Conservation (phyloP, 2,113 vertebrate species). For the Cromileptes altivelis region DNA sequence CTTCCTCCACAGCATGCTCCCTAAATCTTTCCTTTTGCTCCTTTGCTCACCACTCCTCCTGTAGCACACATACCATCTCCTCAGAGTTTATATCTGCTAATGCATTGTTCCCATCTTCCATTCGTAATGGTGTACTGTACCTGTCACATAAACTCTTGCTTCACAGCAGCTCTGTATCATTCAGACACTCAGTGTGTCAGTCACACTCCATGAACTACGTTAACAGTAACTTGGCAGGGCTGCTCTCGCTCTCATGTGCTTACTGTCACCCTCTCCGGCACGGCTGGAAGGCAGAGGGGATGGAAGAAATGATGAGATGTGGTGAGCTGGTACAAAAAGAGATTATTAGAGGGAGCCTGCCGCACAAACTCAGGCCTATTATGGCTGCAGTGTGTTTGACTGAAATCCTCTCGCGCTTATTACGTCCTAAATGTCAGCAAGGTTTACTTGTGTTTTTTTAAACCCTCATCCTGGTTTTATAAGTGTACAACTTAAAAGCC, state of each 20-base stretch:
- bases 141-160: conserved; percentile 46
- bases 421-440: conserved; percentile 67
- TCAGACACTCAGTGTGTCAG: conserved; percentile 56
- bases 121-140: conserved; percentile 11
- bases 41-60: conserved; percentile 5
- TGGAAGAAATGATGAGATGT: conserved; percentile 50
- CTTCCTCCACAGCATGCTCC: conserved; percentile 19
- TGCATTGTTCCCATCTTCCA: conserved; percentile 23
- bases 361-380: conserved; percentile 40
- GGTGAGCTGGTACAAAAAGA: conserved; percentile 38
- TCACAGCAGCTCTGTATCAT: conserved; percentile 41
- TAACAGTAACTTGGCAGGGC: conserved; percentile 52
- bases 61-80: conserved; percentile 6
- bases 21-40: background rate
- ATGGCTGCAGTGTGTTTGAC: conserved; percentile 43
- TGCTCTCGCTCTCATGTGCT: conserved; percentile 31
- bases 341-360: conserved; percentile 38
- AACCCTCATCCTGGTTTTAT: conserved; percentile 14
- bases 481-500: background rate
- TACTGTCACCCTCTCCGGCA: conserved; percentile 39
- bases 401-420: conserved; percentile 57
- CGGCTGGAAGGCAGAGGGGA: conserved; percentile 12
- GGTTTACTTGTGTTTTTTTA: conserved; percentile 54
- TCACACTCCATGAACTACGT: conserved; percentile 43
- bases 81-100: conserved; percentile 42